Evolutionary conservation across 2,113 vertebrate genomes (phyloP), one percentile per base, ranked within the genome.

Genomic region (Semnornis frantzii): DNA sequence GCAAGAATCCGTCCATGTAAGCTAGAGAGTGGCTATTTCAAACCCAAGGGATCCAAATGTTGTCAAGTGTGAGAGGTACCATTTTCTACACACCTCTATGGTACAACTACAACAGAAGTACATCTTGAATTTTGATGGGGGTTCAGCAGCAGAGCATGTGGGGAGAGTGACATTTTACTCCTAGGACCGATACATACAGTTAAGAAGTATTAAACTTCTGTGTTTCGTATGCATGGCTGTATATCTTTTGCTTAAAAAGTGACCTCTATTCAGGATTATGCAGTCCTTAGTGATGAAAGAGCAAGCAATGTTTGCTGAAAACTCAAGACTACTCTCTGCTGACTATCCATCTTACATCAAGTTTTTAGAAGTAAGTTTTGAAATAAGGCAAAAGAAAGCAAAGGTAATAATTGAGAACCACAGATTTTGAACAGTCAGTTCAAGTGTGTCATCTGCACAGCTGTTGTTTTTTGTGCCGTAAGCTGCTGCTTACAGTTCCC

Each of bases 31-130:
- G 31, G 20, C 17, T 73, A 5, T 74, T 70, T 23, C 63, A 46
- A n/a, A 69, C n/a, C 24, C 34, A 20, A 2, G 3, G 4, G 1
- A 8, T 73, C 25, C 2, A 2, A 5, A 5, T 7, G 2, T 71
- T 77, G 9, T 28, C 48, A 86, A 5, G 17, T 42, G 6, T 77
- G 39, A 55, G 46, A 58, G 5, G 8, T 63, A 28, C 42, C 18
- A 25, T 83, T 81, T 81, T 60, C 71, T 46, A 1, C 1, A 0
- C 1, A 1, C 16, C 9, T 80, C 19, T 66, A n/a, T 27, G 33
- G 34, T 4, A 65, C 33, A 81, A 9, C 44, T 44, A 55, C 50
- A 46, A 30, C 9, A 62, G 75, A 89, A 50, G 50, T 25, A 33
- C 66, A 69, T 33, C 23, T 54, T 77, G 37, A 71, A 27, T 86